Evolutionary conservation across 2,797 vertebrate genomes (phyloP).

Genomic region (Sebastiscus albofasciatus): DNA sequence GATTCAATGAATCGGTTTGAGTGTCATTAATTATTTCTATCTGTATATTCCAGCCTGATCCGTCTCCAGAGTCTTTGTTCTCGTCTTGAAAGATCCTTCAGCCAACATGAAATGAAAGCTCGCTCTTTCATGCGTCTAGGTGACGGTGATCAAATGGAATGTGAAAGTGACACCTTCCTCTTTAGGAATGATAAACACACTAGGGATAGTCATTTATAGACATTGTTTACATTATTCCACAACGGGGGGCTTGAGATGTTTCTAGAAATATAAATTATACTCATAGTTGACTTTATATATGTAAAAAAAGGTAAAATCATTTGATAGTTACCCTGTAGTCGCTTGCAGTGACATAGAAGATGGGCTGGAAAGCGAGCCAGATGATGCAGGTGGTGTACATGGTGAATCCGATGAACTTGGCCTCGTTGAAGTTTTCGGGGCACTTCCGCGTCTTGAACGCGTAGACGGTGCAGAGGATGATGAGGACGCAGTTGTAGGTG

Average conservation of each 20-base stretch:
- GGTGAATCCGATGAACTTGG: slow-evolving; percentile 99
- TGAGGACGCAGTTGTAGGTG: slow-evolving; percentile 96
- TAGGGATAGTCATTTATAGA: slow-evolving; percentile 49
- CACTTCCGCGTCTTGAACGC: slow-evolving; percentile 99
- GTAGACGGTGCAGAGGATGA: slow-evolving; percentile 96
- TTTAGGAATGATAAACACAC: slow-evolving; percentile 43
- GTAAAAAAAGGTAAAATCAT: not conserved
- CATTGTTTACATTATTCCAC: slow-evolving; percentile 41
- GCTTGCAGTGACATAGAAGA: slow-evolving; percentile 98
- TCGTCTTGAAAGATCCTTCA: slow-evolving; percentile 59
- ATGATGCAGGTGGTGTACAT: slow-evolving; percentile 99
- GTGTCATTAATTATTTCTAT: slow-evolving; percentile 52
- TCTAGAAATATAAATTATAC: slow-evolving; percentile 10
- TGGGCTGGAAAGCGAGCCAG: slow-evolving; percentile 98
- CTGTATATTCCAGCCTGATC: slow-evolving; percentile 36
- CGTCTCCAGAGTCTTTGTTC: slow-evolving; percentile 61
- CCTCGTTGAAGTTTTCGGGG: slow-evolving; percentile 99
- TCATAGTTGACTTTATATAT: not conserved
- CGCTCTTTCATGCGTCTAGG: slow-evolving; percentile 48
- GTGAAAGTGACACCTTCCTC: slow-evolving; percentile 47
- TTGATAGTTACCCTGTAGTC: slow-evolving; percentile 92
- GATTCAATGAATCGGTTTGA: slow-evolving; percentile 36
- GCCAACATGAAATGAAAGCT: slow-evolving; percentile 58
- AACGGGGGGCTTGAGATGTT: not conserved
- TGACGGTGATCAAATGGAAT: slow-evolving; percentile 73